Conservation (phyloP, 2,113 vertebrate genomes). For the Oreochromis spilurus region DNA sequence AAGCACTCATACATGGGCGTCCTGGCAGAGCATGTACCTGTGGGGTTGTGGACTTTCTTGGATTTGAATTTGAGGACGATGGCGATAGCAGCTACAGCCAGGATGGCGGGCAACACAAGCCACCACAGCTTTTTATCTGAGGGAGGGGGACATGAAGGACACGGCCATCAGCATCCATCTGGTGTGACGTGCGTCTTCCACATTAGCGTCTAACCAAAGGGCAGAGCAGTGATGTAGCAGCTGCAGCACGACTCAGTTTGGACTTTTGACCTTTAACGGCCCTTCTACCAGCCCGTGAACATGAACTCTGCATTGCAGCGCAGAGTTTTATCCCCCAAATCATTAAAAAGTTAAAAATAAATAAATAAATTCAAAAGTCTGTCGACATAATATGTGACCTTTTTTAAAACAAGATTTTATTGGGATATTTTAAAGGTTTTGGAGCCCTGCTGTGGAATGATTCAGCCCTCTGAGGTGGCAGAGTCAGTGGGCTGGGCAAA, state of each 20-base stretch:
- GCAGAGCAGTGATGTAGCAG: neutral
- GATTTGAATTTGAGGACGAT: constrained; percentile 54
- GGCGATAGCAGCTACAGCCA: neutral
- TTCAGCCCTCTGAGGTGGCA: neutral
- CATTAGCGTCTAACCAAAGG: neutral
- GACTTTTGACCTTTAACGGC: neutral
- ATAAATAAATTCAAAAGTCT: neutral
- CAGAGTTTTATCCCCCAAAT: neutral
- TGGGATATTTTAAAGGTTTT: neutral
- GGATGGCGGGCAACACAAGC: constrained; percentile 34
- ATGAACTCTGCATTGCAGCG: neutral
- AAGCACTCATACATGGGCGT: rapidly evolving
- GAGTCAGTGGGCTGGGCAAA: neutral
- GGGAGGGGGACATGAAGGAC: neutral
- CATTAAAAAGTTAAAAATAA: neutral
- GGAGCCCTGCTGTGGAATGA: neutral
- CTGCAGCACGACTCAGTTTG: neutral
- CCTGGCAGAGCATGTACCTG: constrained; percentile 23
- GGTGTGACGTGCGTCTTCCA: neutral
- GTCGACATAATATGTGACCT: neutral
- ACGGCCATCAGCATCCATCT: neutral
- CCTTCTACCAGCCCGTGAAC: neutral
- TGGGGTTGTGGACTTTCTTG: constrained; percentile 61
- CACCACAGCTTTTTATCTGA: constrained; percentile 62
- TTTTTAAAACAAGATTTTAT: neutral